Evolutionary conservation across 2,888 invertebrate species (phyloP).

Genomic region (Coecobrya sp.): DNA sequence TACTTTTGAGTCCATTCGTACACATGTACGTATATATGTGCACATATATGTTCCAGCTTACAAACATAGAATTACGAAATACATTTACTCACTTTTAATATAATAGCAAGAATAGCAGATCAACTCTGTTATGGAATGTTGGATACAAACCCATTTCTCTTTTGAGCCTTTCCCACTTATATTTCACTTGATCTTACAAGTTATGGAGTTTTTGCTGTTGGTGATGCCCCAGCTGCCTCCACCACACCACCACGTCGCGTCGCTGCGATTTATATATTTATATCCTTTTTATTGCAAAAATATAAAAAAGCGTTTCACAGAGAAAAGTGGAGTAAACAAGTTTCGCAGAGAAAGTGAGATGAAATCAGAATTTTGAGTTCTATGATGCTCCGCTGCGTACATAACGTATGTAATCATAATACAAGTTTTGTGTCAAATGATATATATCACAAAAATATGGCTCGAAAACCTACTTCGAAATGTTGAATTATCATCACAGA

Average conservation of each 20-base stretch:
- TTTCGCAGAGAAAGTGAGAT: slow-evolving; percentile 32
- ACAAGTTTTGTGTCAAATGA: slow-evolving; percentile 20
- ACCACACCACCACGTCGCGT: not conserved
- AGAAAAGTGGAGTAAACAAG: slow-evolving; percentile 47
- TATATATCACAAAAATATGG: not conserved
- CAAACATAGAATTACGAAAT: not conserved
- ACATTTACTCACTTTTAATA: slow-evolving; percentile 17
- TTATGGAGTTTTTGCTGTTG: not conserved
- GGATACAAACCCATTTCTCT: slow-evolving; percentile 39
- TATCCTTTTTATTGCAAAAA: slow-evolving; percentile 21
- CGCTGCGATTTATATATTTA: slow-evolving; percentile 6
- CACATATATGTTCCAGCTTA: not conserved
- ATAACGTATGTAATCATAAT: not conserved
- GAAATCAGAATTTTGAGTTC: slow-evolving; percentile 24
- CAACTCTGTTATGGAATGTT: not conserved
- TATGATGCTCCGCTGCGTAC: not conserved
- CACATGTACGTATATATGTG: not conserved
- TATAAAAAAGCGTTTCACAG: not conserved
- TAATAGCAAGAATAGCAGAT: slow-evolving; percentile 7
- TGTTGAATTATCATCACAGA: not conserved
- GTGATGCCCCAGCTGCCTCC: not conserved
- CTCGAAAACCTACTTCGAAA: not conserved
- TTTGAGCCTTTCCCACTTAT: slow-evolving; percentile 5
- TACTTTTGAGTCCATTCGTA: not conserved
- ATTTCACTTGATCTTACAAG: slow-evolving; percentile 50